Evolutionary conservation across 2,888 invertebrate genomes (phyloP), one percentile per base, ranked within the genome.

Genomic region (Phanerotoma sp.): DNA sequence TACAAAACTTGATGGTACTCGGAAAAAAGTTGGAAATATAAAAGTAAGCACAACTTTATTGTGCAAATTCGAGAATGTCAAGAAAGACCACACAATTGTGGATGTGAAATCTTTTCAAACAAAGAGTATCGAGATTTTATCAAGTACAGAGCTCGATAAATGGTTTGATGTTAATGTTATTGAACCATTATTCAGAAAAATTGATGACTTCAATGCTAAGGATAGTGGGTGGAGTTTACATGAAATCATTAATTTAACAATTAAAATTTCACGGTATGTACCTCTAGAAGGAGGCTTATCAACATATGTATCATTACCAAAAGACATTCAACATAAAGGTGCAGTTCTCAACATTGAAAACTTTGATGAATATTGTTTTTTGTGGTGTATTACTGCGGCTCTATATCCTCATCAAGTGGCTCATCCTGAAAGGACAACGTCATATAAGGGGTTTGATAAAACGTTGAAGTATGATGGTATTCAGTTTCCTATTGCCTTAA

Each of bases 281-380:
- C 35, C 35, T 35, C n/a, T 35, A 15, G n/a, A 35, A 35, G 35
- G 35, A n/a, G n/a, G n/a, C n/a, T n/a, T n/a, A n/a, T n/a, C n/a
- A n/a, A n/a, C n/a, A n/a, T n/a, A n/a, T n/a, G 35, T n/a, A 7
- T 3, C 6, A 3, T 11, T 35, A 4, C 62, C 63, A 4, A 5
- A 33, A 18, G 28, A 61, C 25, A 58, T 63, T 7, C 56, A 60
- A 50, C 42, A 66, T 3, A 35, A 59, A 41, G 53, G 57, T 45
- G 62, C 61, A 28, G 62, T 65, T n/a, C 51, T 65, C n/a, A 66
- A 68, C 49, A 57, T 68, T 4, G 35, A 59, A 54, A 66, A 67
- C 53, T 50, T 57, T 30, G 60, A 67, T 44, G 28, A 56, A 9
- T 58, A 49, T 44, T 65, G 65, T 38, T 65, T 66, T 52, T 33